Conservation (phyloP, 2,113 vertebrate genomes). For the Gobio gobio region DNA sequence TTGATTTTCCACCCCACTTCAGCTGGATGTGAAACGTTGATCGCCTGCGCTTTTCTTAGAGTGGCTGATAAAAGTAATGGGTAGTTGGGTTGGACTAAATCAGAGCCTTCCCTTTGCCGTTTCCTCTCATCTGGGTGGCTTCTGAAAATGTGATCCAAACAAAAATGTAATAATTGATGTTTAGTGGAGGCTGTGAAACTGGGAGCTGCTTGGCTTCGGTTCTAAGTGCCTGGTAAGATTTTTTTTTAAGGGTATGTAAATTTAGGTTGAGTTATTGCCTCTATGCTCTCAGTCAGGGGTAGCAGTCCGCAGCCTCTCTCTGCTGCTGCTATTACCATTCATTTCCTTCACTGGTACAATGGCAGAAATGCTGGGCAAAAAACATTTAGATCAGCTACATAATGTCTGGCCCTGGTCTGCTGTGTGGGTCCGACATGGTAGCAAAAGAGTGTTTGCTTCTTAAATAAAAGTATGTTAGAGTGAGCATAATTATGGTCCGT, state of each 20-base stretch:
- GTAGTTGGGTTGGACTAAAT: conserved; percentile 9
- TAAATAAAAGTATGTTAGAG: neutral
- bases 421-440: neutral
- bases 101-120: conserved; percentile 9
- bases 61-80: conserved; percentile 14
- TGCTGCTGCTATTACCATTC: conserved; percentile 24
- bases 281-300: conserved; percentile 33
- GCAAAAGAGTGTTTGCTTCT: neutral
- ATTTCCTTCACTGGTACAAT: conserved; percentile 11
- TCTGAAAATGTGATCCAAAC: conserved; percentile 24
- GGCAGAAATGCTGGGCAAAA: conserved; percentile 10
- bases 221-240: conserved; percentile 46
- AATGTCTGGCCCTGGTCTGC: conserved; percentile 32
- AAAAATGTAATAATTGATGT: conserved; percentile 52
- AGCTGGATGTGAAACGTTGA: conserved; percentile 7
- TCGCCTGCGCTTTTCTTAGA: conserved; percentile 13
- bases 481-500: neutral
- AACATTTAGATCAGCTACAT: conserved; percentile 51
- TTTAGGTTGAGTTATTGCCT: conserved; percentile 48
- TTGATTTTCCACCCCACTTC: neutral
- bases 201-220: conserved; percentile 32
- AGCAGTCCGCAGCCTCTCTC: neutral
- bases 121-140: conserved; percentile 8
- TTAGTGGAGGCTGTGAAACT: conserved; percentile 23
- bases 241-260: conserved; percentile 44